phyloP scores from a whole-genome alignment of 92 coral and sea anemone genomes.

The Chrysogorgia sp. region DNA sequence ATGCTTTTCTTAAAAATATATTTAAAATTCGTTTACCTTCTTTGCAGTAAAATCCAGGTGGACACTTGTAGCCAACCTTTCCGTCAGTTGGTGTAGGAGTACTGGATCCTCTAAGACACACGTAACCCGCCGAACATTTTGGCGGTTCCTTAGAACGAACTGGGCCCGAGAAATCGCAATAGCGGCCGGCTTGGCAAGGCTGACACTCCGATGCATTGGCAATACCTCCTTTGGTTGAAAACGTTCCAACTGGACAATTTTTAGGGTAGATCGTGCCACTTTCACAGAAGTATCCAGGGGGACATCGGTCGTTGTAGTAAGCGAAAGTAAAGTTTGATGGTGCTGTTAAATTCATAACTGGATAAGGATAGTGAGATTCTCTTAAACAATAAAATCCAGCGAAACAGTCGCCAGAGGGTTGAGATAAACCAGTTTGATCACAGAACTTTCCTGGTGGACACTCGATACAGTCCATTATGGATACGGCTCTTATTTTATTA shows the following conservation, averaged over 20 bases:
- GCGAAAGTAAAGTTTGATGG: conserved; percentile 63
- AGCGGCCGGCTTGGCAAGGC: conserved; percentile 91
- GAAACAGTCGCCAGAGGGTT: conserved; percentile 79
- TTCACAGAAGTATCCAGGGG: conserved; percentile 89
- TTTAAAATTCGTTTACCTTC: conserved; percentile 57
- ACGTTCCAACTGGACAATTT: conserved; percentile 89
- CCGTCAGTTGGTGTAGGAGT: conserved; percentile 76
- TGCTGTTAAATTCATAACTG: conserved; percentile 74
- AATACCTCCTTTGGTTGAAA: conserved; percentile 86
- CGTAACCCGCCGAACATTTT: conserved; percentile 83
- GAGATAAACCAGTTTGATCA: conserved; percentile 71
- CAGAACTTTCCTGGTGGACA: conserved; percentile 88
- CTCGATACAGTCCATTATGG: conserved; percentile 73
- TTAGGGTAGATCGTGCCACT: conserved; percentile 79
- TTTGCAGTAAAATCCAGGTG: conserved; percentile 84
- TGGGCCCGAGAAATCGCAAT: conserved; percentile 83
- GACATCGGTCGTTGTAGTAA: conserved; percentile 91
- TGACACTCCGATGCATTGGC: conserved; percentile 75
- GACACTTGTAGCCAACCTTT: conserved; percentile 85
- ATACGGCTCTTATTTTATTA: conserved; percentile 66
- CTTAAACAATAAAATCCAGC: conserved; percentile 91
- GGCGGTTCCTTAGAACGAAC: conserved; percentile 77
- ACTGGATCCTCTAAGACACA: conserved; percentile 92
- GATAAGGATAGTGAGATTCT: conserved; percentile 75
- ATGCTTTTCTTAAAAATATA: no score